Evolutionary conservation across 2,888 invertebrate genomes (phyloP), one percentile per base, ranked within the genome.

Genomic region (Noctua janthe): DNA sequence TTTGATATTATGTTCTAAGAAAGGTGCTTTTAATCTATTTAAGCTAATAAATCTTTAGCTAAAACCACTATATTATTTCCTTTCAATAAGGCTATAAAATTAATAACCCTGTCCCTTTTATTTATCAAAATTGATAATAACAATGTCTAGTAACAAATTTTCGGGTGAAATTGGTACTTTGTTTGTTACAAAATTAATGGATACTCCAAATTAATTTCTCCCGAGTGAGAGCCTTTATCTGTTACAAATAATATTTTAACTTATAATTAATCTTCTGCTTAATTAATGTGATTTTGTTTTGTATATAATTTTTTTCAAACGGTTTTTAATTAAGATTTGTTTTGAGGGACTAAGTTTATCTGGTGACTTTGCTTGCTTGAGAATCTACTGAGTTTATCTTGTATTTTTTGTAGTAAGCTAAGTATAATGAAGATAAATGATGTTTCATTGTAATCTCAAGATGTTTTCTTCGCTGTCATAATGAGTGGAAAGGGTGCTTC

Each of bases 141-240:
- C 89, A 82, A 84, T 87, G 78, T 84, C 85, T 84, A 85, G 86
- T 89, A 88, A 90, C 83, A 84, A 89, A 91, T 92, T 92, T 91
- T 87, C 82, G 87, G 86, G 82, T 84, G 83, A 91, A 91, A 93
- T 92, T 90, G 91, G 89, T 91, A 91, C 89, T 92, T 91, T 91
- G 87, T 93, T 91, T 91, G 87, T 85, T 80, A 78, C 88, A 90
- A 92, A 93, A 94, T 94, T 94, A 92, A 94, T 94, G 92, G 91
- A 89, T 90, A 91, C 90, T 90, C 88, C 86, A 92, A 91, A 93
- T 93, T 94, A 94, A 94, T 94, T 92, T 91, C 90, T 90, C 89
- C 84, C 83, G 85, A 88, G 89, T 87, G 80, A 81, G 76, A 78
- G 81, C 90, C 89, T 91, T 90, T 91, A 90, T 88, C 89, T 87